Conservation (phyloP, 1,140 invertebrate species). For the Sitodiplosis mosellana region DNA sequence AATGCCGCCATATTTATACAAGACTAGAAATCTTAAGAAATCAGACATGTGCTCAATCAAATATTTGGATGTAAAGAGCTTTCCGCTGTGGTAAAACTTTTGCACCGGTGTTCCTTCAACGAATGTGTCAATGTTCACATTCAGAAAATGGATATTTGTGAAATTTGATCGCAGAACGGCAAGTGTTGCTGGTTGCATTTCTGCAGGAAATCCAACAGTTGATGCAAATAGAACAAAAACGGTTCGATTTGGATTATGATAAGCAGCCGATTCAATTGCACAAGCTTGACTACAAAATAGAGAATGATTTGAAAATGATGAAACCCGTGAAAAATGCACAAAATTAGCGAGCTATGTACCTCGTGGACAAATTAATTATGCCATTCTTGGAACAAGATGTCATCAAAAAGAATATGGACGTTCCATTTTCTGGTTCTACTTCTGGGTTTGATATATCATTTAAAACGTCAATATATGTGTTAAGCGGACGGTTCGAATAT, state of each 20-base stretch:
- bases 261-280: conserved; percentile 46
- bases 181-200: too few species aligned
- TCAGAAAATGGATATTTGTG: conserved; percentile 36
- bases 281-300: too few species aligned
- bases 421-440: too few species aligned
- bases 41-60: conserved; percentile 40
- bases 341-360: too few species aligned
- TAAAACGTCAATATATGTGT: too few species aligned
- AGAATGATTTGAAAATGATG: too few species aligned
- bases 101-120: conserved; percentile 38
- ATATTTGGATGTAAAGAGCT: conserved; percentile 33
- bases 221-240: conserved; percentile 36
- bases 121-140: conserved; percentile 35
- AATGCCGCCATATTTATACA: conserved; percentile 60
- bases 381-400: too few species aligned
- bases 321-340: too few species aligned
- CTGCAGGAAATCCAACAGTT: conserved; percentile 17
- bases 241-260: conserved; percentile 33
- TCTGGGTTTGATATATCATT: too few species aligned
- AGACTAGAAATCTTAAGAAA: conserved; percentile 45
- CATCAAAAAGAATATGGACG: too few species aligned
- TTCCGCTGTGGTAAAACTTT: conserved; percentile 32
- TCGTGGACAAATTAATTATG: too few species aligned
- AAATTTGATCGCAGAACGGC: conserved; percentile 30
- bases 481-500: too few species aligned